Base-by-base conservation (phyloP, 2,113 vertebrate genomes). In the Tretioscincus oriximinensis region DNA sequence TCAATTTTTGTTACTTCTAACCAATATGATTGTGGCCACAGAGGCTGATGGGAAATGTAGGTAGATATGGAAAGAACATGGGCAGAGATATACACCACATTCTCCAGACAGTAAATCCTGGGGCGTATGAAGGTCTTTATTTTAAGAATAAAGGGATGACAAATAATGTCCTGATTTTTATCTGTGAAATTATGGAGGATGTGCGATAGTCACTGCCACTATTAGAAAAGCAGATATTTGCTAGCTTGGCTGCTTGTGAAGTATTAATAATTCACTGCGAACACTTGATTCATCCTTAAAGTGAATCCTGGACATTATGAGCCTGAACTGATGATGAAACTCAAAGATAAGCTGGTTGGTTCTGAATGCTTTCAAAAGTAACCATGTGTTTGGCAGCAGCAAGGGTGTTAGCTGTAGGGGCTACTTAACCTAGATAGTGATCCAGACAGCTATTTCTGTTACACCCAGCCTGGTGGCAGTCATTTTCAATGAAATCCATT, bases 371-470 rank as follows among this genome's bases (percentile, higher is more conserved):
- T 65, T 66, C 45, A 77, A 68, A 67, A 77, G 76, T 45, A 54
- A 3, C 20, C 28, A 66, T 76, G 28, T 81, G 64, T 80, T 60
- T 91, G 85, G 78, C 79, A 86, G 85, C 31, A 60, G 84, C 85
- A 83, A 87, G 83, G 73, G 18, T 80, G 85, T 83, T 80, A 76
- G 70, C 60, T 85, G 71, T 74, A 78, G 87, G 35, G 20, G 41
- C 75, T 89, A 76, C 60, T 90, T 90, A 81, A 70, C 61, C 74
- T 87, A 81, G 73, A 49, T 67, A 78, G 73, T 82, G 87, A 82
- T 88, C 87, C 85, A 85, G 83, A 70, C 49, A 71, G 81, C 80
- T 86, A 85, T 85, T 89, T 90, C 63, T 90, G 82, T 90, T 78
- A 84, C 77, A 35, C 69, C 60, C 66, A 76, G 73, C 68, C 86